These are phyloP conservation scores for Sceliomorpha sp. DNA, from an alignment of 2,888 invertebrate species.

Conservation along the genomic window DNA sequence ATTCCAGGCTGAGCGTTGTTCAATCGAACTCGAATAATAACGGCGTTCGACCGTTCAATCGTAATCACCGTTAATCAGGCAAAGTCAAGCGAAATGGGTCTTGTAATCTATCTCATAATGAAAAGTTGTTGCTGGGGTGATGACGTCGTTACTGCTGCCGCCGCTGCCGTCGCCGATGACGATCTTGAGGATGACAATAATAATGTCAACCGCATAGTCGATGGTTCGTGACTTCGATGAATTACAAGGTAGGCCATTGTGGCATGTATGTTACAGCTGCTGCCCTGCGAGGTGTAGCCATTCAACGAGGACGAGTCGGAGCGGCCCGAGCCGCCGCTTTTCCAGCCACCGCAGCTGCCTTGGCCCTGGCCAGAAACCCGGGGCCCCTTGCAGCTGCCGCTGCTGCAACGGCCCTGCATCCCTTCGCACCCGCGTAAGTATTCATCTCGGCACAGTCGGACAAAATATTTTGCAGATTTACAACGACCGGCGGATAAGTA, in stretches of 20 bases:
- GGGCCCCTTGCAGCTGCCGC: constrained; percentile 85
- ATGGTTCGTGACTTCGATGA: constrained; percentile 32
- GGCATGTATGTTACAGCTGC: constrained; percentile 84
- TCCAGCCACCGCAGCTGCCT: constrained; percentile 86
- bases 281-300: constrained; percentile 90
- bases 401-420: constrained; percentile 90
- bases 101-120: not conserved
- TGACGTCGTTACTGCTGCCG: constrained; percentile 22
- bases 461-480: no score
- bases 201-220: constrained; percentile 16
- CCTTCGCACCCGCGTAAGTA: constrained; percentile 93
- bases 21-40: no score
- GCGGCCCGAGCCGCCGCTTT: constrained; percentile 83
- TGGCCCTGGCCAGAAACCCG: constrained; percentile 85
- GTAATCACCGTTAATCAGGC: no score
- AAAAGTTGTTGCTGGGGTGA: not conserved
- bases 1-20: no score
- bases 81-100: not conserved
- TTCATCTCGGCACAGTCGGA: no score
- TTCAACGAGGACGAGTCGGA: constrained; percentile 87
- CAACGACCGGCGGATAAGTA: no score
- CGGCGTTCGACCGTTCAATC: no score
- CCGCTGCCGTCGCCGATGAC: constrained; percentile 50
- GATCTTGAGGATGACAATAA: constrained; percentile 30
- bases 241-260: constrained; percentile 68